phyloP scores from a whole-genome alignment of 2,797 vertebrate species.

The Dallia pectoralis region DNA sequence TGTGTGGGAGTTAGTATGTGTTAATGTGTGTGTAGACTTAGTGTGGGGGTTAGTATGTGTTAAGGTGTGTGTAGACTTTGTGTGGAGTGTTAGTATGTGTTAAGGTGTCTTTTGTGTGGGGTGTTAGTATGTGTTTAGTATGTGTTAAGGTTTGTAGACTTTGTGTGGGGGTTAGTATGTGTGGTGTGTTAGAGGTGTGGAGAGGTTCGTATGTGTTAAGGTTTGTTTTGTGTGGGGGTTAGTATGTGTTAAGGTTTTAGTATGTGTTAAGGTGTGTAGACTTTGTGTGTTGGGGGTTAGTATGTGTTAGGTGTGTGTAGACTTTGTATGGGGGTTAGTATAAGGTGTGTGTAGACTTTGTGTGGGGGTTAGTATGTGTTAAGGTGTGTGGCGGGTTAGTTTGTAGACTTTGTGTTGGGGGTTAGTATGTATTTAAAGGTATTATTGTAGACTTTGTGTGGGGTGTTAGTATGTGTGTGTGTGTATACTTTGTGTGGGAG shows the following conservation, averaged over 20 bases:
- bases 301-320: not conserved
- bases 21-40: no score
- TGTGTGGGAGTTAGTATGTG: not conserved
- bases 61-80: no score
- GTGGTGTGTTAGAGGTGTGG: no score
- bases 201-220: not conserved
- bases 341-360: not conserved
- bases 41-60: not conserved
- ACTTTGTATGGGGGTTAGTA: no score
- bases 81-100: constrained; percentile 1
- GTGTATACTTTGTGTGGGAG: not conserved
- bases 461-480: not conserved
- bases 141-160: no score
- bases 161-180: no score
- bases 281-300: not conserved
- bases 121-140: no score
- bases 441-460: not conserved
- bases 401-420: no score
- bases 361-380: not conserved
- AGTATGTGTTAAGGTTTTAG: no score
- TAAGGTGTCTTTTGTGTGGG: not conserved
- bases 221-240: not conserved
- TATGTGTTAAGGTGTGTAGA: no score
- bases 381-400: no score
- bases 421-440: not conserved